Conservation (phyloP, 2,113 vertebrate genomes). For the Sporophila hypoxantha region DNA sequence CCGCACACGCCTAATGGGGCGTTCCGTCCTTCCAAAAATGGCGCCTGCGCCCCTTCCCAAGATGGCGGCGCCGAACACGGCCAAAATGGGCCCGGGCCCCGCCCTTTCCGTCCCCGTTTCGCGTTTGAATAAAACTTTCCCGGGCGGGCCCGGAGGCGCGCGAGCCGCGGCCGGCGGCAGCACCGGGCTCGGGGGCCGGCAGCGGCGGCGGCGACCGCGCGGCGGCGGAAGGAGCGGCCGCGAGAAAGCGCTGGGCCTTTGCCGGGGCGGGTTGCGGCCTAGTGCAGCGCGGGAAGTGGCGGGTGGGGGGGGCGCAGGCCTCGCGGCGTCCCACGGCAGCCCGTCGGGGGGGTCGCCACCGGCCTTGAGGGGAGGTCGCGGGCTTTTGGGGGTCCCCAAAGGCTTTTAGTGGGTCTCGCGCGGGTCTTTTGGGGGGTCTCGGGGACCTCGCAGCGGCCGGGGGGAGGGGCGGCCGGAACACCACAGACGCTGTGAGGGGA, state of each 20-base stretch:
- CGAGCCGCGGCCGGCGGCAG: background rate
- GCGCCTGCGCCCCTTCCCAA: background rate
- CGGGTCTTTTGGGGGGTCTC: background rate
- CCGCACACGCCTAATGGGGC: background rate
- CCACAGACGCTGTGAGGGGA: background rate
- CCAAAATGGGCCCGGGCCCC: background rate
- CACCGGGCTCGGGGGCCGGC: background rate
- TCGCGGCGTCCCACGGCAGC: too few species aligned
- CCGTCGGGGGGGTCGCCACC: too few species aligned
- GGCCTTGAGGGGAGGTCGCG: too few species aligned
- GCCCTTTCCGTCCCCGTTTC: background rate
- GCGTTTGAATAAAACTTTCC: slow-evolving; percentile 14
- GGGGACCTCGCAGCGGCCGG: background rate
- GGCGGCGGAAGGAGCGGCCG: too few species aligned
- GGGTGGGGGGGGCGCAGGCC: too few species aligned
- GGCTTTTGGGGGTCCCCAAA: background rate
- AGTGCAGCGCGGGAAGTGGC: too few species aligned
- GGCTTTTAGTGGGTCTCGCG: background rate
- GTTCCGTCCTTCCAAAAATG: background rate
- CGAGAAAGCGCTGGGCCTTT: too few species aligned
- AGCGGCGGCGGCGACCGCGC: too few species aligned
- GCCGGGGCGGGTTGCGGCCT: too few species aligned
- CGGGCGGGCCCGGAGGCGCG: background rate
- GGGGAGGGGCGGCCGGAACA: background rate
- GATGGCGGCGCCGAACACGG: background rate